Evolutionary conservation across 2,888 invertebrate genomes (phyloP), one percentile per base, ranked within the genome.

Genomic region (Parnassius apollo): DNA sequence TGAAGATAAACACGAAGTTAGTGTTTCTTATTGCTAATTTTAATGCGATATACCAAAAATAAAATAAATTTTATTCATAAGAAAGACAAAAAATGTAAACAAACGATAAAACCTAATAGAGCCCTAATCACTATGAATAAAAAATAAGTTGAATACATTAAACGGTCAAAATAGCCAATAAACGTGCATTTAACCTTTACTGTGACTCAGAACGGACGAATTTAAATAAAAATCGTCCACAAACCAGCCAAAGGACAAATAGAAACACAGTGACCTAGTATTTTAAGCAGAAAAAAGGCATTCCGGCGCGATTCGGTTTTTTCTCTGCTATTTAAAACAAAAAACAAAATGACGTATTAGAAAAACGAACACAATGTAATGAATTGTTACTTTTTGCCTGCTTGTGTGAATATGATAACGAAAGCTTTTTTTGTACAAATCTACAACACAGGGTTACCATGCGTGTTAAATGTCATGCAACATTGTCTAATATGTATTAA

Each of bases 221-320:
- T 78, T 77, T 77, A 69, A 78, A 84, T 81, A 79, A 75, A 70
- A 69, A 70, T 77, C 73, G 71, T 65, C 72, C 68, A 67, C 61
- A 77, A 77, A 80, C 79, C 74, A 69, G 76, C 75, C 76, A 81
- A 85, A 82, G 78, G 80, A 85, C 82, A 79, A 74, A 76, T 73
- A 71, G 65, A 81, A 79, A 81, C 82, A 80, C 76, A 80, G 77
- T 89, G 86, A 88, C 87, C 88, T 75, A 87, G 78, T 77, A 79
- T 77, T 80, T 77, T 72, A 62, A 61, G 61, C 59, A 68, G 75
- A 76, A 74, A 75, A 78, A 77, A 78, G 72, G 52, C 64, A 61
- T 67, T 70, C 69, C 52, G 62, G 70, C 57, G 71, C 69, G 66
- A 62, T 68, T 71, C 66, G 67, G 69, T 68, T 59, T 83, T 86